Percentiles rank a stretch among this genome's conserved stretches.
phyloP scores from a whole-genome alignment of 37 sponge, comb jelly and placozoan genomes.

The Hexactinellida sp. region DNA sequence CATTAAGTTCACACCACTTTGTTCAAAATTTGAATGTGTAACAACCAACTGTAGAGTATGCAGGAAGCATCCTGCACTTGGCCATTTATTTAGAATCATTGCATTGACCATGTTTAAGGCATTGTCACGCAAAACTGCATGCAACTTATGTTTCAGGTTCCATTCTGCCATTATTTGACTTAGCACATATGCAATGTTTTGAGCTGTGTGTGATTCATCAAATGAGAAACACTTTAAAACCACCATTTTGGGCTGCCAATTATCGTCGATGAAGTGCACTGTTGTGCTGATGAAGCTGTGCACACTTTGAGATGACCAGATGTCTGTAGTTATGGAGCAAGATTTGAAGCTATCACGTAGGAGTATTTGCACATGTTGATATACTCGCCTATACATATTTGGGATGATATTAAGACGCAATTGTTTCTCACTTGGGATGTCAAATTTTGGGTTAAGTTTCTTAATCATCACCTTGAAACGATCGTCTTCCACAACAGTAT shows the following conservation, averaged over 20 bases:
- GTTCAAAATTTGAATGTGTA: neutral
- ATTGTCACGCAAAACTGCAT: neutral
- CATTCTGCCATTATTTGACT: neutral
- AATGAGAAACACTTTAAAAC: neutral
- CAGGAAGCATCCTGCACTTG: neutral
- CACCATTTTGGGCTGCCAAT: neutral
- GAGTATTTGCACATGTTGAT: neutral
- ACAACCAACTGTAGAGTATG: neutral
- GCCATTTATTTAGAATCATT: neutral
- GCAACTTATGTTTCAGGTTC: neutral
- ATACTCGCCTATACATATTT: neutral
- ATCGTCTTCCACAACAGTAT: neutral
- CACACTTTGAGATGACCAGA: neutral
- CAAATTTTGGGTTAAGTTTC: neutral
- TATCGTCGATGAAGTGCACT: neutral
- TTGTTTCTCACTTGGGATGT: neutral
- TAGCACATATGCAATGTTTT: neutral
- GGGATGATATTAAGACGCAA: neutral
- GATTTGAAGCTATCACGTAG: neutral
- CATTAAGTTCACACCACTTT: neutral
- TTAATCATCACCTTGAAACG: neutral
- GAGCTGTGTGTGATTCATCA: neutral
- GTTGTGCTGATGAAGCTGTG: neutral
- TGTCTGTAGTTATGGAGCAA: neutral
- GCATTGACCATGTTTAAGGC: neutral